A percentile compares a stretch with the other conserved stretches of the same genome.
phyloP scores from a whole-genome alignment of 2,113 vertebrate genomes.

The Chionodraco myersi region DNA sequence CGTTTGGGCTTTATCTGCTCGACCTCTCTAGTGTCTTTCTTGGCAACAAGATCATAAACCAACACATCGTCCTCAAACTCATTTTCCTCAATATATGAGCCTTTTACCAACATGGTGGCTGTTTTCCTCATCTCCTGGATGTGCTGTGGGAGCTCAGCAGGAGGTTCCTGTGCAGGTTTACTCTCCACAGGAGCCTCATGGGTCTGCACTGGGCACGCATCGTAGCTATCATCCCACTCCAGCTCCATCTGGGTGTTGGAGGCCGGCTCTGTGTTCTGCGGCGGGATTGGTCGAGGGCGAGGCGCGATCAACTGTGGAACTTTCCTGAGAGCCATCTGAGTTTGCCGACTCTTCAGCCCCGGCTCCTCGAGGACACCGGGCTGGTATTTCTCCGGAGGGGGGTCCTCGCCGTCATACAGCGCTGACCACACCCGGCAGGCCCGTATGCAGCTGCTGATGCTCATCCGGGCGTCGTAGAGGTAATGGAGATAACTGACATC shows the following conservation, averaged over 20 bases:
- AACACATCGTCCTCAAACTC: constrained; percentile 97
- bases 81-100: constrained; percentile 93
- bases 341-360: constrained; percentile 21
- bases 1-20: constrained; percentile 19
- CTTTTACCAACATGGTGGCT: constrained; percentile 91
- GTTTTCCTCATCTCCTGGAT: constrained; percentile 95
- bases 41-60: constrained; percentile 93
- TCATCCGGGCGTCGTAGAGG: constrained; percentile 90
- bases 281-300: constrained; percentile 20
- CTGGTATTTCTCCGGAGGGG: constrained; percentile 88
- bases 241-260: constrained; percentile 86
- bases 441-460: constrained; percentile 87
- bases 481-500: constrained; percentile 98
- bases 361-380: constrained; percentile 82
- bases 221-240: constrained; percentile 98
- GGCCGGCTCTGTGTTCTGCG: constrained; percentile 29
- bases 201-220: constrained; percentile 86
- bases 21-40: constrained; percentile 86
- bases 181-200: constrained; percentile 49
- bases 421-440: constrained; percentile 95
- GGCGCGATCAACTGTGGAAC: constrained; percentile 18
- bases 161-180: constrained; percentile 22
- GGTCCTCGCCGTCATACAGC: constrained; percentile 91
- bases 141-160: constrained; percentile 87
- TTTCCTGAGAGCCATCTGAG: constrained; percentile 59